Conservation (phyloP, 2,113 vertebrate species). For the Geococcyx californianus region DNA sequence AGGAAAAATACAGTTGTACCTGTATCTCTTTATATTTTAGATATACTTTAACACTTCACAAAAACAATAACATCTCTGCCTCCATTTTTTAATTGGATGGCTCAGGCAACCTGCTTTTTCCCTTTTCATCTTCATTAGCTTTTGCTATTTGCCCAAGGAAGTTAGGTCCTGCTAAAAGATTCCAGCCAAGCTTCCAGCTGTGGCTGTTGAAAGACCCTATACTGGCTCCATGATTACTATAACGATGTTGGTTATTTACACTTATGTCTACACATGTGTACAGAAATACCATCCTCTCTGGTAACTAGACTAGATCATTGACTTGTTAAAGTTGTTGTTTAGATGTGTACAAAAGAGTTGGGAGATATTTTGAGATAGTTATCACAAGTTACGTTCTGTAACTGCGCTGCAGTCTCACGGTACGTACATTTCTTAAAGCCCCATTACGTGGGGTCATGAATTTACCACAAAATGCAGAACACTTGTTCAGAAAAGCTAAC, state of each 20-base stretch:
- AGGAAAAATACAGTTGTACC: neutral
- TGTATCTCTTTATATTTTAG: neutral
- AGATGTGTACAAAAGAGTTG: neutral
- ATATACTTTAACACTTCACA: neutral
- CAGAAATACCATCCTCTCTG: slow-evolving; percentile 22
- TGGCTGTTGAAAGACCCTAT: neutral
- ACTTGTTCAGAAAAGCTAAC: neutral
- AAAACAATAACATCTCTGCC: neutral
- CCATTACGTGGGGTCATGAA: neutral
- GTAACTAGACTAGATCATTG: slow-evolving; percentile 33
- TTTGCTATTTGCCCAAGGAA: neutral
- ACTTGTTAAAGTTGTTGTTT: slow-evolving; percentile 38
- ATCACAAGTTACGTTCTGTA: neutral
- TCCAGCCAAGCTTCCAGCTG: neutral
- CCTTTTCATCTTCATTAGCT: neutral
- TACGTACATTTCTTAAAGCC: neutral
- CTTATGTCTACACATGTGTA: neutral
- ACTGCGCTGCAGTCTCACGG: neutral
- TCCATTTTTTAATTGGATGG: neutral
- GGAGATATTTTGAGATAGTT: neutral
- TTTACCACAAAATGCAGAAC: neutral
- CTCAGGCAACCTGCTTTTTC: neutral
- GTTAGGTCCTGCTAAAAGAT: neutral
- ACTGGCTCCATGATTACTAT: neutral
- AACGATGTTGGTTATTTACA: slow-evolving; percentile 34